phyloP scores from a whole-genome alignment of 2,888 invertebrate species.

The Frankliniella fusca region DNA sequence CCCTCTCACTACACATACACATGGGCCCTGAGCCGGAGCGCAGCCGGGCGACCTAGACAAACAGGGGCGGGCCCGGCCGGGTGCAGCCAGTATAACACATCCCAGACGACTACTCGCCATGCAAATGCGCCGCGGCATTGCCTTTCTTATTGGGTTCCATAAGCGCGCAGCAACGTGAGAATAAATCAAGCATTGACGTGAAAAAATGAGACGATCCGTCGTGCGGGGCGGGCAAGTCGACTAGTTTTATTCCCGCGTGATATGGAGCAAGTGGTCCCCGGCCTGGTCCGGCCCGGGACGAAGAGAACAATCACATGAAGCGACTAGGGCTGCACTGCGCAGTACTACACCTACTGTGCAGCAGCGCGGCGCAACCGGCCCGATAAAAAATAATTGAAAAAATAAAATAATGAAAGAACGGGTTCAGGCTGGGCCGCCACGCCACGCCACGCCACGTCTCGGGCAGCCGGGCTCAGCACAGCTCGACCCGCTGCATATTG shows the following conservation, averaged over 20 bases:
- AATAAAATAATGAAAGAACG: neutral
- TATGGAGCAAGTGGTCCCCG: neutral
- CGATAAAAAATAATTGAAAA: neutral
- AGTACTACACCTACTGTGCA: neutral
- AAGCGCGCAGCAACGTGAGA: neutral
- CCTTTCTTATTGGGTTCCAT: too few relatives aligned
- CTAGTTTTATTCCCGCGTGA: neutral
- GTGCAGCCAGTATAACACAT: neutral
- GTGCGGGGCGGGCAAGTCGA: neutral
- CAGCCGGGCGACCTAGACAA: too few relatives aligned
- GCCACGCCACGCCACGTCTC: too few relatives aligned
- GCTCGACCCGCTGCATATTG: neutral
- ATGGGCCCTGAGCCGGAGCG: too few relatives aligned
- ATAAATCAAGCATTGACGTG: neutral
- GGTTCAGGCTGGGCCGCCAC: neutral
- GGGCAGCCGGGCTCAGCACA: too few relatives aligned
- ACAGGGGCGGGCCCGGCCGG: neutral
- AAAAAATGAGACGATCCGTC: neutral
- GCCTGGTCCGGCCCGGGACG: too few relatives aligned
- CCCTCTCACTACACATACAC: too few relatives aligned
- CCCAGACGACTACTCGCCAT: neutral
- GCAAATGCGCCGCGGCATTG: neutral
- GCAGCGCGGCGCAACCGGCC: neutral
- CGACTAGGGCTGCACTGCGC: neutral
- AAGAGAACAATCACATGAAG: neutral